Percentiles rank a stretch among this genome's conserved stretches.
phyloP scores from a whole-genome alignment of 2,797 vertebrate species.

The Halcyon smyrnensis region DNA sequence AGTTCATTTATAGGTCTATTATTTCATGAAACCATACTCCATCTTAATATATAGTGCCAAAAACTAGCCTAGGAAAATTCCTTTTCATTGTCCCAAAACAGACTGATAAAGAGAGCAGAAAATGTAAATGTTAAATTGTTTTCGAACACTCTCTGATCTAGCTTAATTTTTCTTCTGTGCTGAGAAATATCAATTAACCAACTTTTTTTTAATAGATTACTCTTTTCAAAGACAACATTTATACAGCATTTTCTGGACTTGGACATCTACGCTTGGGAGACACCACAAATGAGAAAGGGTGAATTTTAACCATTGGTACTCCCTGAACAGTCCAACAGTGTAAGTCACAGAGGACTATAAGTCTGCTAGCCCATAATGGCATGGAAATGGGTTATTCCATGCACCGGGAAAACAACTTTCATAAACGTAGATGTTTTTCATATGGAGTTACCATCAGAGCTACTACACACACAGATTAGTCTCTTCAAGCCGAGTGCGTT shows the following conservation, averaged over 20 bases:
- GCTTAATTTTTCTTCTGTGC: background rate
- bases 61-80: background rate
- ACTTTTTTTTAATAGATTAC: background rate
- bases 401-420: background rate
- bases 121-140: background rate
- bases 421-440: background rate
- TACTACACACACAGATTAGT: background rate
- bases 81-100: background rate
- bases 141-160: background rate
- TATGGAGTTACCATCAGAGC: background rate
- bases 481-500: background rate
- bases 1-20: constrained; percentile 14
- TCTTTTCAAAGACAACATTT: background rate
- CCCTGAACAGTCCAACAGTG: fast-evolving
- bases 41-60: background rate
- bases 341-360: background rate
- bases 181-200: background rate
- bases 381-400: background rate
- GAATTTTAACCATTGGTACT: background rate
- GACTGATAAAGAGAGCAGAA: background rate
- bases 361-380: background rate
- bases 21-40: background rate
- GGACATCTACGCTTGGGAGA: background rate
- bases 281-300: background rate
- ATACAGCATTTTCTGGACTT: background rate